Evolutionary conservation across 35 echinoderm and acorn worm species (phyloP), one percentile per base, ranked within the genome.

Genomic region (Patiria miniata): DNA sequence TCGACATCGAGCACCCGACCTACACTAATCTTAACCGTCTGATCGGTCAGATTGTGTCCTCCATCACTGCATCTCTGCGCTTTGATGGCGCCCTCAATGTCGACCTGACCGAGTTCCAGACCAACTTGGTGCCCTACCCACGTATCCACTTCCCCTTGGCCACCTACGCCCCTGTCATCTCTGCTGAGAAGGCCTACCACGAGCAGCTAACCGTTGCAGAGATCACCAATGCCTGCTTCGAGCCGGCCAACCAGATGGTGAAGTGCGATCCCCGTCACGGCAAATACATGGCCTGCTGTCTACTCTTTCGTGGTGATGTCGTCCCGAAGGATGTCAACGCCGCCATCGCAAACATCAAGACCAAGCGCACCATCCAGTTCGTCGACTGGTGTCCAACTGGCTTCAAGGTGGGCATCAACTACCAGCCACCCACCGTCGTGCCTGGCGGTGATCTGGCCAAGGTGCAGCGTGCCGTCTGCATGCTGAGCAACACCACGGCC

Each of bases 341-440:
- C 15, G 95, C 95, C 56, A 97, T 97, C 16, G 85, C 88, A 68
- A 92, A 68, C 90, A 97, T 97, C 89, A 99, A 99, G 86, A 99
- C 96, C 34, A 99, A 99, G 78, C 89, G 96, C 39, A 79, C 92
- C 79, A 99, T 99, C 68, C 96, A 99, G 89, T 99, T 99, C 80
- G 96, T 99, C 68, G 96, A 99, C 89, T 94, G 96, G 96, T 92
- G 91, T 83, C 91, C 92, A 54, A 89, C 95, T 89, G 95, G 95
- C 6, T 95, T 95, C 76, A 95, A 89, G 60, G 73, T 88, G 7
- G 93, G 93, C 47, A 89, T 95, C 89, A 95, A 95, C 86, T 89
- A 88, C 53, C 85, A 95, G 51, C 89, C 93, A 56, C 93, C 93
- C 9, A 95, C 93, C 21, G 81, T 85, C 1, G 93, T 95, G 50